A percentile compares a stretch with the other conserved stretches of the same genome.
Evolutionary conservation across 2,113 vertebrate genomes (phyloP).

Genomic region (Paramisgurnus dabryanus): DNA sequence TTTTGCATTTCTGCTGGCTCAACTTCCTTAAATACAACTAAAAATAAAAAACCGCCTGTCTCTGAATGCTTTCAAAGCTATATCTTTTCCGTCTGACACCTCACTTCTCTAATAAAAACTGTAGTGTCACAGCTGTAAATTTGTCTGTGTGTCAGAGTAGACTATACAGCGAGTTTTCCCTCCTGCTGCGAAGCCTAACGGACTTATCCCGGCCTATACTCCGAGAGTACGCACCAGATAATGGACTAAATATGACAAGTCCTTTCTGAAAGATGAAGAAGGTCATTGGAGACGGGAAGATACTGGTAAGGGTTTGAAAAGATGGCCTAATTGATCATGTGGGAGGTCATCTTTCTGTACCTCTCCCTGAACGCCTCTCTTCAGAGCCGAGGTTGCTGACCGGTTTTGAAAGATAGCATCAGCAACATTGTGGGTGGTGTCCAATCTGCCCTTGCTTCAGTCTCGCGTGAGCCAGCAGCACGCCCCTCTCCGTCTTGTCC

Average conservation of each 20-base stretch:
- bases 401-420: conserved; percentile 6
- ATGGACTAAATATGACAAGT: conserved; percentile 40
- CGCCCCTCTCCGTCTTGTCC: conserved; percentile 28
- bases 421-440: conserved; percentile 28
- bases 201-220: conserved; percentile 8
- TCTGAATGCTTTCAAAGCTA: conserved; percentile 42
- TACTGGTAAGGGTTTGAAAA: conserved; percentile 31
- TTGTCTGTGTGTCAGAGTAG: conserved; percentile 36
- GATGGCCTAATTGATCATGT: conserved; percentile 51
- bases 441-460: conserved; percentile 24
- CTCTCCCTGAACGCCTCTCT: conserved; percentile 19
- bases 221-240: conserved; percentile 17
- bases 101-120: conserved; percentile 36
- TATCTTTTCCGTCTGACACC: conserved; percentile 47
- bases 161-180: not conserved
- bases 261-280: conserved; percentile 34
- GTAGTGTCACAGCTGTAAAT: conserved; percentile 23
- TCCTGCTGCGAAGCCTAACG: not conserved
- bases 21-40: conserved; percentile 40
- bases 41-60: not conserved
- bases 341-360: conserved; percentile 37
- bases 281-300: conserved; percentile 30
- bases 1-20: conserved; percentile 45
- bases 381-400: conserved; percentile 23
- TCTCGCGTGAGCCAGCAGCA: conserved; percentile 6